A percentile compares a stretch with the other conserved stretches of the same genome.
phyloP scores from a whole-genome alignment of 1,140 invertebrate genomes.

The Brachystomella parvula region DNA sequence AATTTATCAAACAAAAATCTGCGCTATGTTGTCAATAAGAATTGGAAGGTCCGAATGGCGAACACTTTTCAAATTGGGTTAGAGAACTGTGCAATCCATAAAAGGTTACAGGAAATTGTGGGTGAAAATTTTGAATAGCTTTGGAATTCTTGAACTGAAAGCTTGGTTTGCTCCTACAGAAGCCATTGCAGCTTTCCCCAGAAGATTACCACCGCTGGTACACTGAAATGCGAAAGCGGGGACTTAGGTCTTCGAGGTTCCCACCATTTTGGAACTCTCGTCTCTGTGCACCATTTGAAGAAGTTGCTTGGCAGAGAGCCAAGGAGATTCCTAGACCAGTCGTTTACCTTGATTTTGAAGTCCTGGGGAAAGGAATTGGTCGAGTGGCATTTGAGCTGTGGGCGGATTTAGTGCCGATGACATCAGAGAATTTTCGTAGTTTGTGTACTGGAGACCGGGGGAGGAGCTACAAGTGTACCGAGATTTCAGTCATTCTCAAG shows the following conservation, averaged over 20 bases:
- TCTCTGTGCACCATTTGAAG: constrained; percentile 2
- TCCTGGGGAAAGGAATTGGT: not conserved
- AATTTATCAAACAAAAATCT: not conserved
- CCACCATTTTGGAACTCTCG: not conserved
- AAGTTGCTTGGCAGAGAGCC: not conserved
- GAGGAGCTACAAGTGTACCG: not conserved
- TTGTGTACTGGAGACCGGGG: constrained; percentile 7
- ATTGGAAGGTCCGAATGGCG: not conserved
- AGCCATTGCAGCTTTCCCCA: not conserved
- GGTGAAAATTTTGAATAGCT: not conserved
- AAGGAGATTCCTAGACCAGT: constrained; percentile 5
- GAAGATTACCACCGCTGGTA: not conserved
- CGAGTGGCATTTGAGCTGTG: not conserved
- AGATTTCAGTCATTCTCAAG: not conserved
- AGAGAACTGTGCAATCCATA: not conserved
- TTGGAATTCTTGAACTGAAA: not conserved
- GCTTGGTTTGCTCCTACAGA: not conserved
- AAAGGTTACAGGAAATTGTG: not conserved
- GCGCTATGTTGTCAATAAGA: not conserved
- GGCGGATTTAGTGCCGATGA: not conserved
- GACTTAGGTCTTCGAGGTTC: not conserved
- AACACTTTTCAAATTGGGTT: not conserved
- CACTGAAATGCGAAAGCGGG: not conserved
- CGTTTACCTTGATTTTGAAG: constrained; percentile 4
- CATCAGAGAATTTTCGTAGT: constrained; percentile 10